A percentile compares a stretch with the other conserved stretches of the same genome.
These are phyloP conservation scores for Bombus pascuorum DNA, from an alignment of 1,140 invertebrate species.

Conservation along the genomic window DNA sequence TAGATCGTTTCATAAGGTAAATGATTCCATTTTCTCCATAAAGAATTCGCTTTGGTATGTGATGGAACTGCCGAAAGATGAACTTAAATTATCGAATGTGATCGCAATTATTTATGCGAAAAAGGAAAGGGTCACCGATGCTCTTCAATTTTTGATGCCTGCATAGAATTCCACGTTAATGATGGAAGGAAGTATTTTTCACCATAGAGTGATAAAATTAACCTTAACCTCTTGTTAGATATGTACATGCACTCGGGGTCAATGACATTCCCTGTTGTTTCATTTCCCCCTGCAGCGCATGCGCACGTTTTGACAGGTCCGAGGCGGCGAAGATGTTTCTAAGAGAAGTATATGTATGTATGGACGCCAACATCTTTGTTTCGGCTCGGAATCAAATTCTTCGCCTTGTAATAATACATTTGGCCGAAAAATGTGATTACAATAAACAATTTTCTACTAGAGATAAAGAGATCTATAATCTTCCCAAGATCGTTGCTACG, in stretches of 20 bases:
- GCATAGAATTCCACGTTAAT: background rate
- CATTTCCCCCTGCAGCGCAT: conserved; percentile 61
- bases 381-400: background rate
- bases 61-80: background rate
- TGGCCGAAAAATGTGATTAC: background rate
- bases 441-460: background rate
- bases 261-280: conserved; percentile 68
- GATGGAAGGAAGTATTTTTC: conserved; percentile 63
- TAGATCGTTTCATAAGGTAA: background rate
- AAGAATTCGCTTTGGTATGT: background rate
- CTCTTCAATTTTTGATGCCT: background rate
- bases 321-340: conserved; percentile 54
- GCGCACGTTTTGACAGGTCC: conserved; percentile 64
- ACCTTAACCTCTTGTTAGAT: conserved; percentile 66
- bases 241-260: conserved; percentile 61
- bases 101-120: background rate
- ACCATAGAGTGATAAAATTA: conserved; percentile 63
- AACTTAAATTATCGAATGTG: background rate
- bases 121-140: background rate
- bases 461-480: background rate
- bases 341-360: conserved; percentile 34
- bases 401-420: background rate
- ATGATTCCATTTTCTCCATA: background rate
- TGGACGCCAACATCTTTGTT: conserved; percentile 41
- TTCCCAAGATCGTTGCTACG: no score